Percentiles rank a stretch among this genome's conserved stretches.
Evolutionary conservation across 2,797 vertebrate species (phyloP).

Genomic region (Arctocebus calabarensis): DNA sequence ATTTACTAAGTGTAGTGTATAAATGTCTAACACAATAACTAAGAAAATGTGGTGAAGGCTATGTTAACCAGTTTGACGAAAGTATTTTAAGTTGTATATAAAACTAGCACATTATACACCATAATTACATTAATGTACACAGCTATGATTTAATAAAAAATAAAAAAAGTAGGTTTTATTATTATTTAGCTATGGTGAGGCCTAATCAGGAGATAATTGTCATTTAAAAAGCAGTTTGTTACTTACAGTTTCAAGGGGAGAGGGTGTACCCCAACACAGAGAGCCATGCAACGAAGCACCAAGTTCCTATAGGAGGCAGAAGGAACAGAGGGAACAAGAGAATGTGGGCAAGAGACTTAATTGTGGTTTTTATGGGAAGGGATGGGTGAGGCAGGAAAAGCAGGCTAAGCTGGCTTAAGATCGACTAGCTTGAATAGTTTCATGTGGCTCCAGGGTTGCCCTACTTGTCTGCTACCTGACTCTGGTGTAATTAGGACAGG

Average conservation of each 20-base stretch:
- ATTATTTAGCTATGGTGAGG: not conserved
- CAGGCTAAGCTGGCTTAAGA: not conserved
- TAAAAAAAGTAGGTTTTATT: not conserved
- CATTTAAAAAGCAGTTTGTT: not conserved
- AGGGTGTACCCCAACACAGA: rapidly evolving
- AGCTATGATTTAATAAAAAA: too few relatives aligned
- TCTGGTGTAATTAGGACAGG: not conserved
- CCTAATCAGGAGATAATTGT: not conserved
- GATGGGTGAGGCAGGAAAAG: not conserved
- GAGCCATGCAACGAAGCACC: not conserved
- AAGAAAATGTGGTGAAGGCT: too few relatives aligned
- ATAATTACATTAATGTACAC: too few relatives aligned
- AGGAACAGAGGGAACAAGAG: not conserved
- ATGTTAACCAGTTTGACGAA: too few relatives aligned
- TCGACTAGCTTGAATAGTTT: not conserved
- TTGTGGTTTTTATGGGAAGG: not conserved
- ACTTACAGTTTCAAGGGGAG: not conserved
- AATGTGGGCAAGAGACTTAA: not conserved
- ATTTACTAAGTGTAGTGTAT: too few relatives aligned
- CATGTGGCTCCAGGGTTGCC: not conserved
- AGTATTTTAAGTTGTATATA: too few relatives aligned
- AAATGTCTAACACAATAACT: too few relatives aligned
- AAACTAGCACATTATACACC: too few relatives aligned
- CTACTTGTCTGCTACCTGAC: not conserved
- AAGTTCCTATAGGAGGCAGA: not conserved